Evolutionary conservation across 1,140 invertebrate genomes (phyloP).

Genomic region (Listronotus bonariensis): DNA sequence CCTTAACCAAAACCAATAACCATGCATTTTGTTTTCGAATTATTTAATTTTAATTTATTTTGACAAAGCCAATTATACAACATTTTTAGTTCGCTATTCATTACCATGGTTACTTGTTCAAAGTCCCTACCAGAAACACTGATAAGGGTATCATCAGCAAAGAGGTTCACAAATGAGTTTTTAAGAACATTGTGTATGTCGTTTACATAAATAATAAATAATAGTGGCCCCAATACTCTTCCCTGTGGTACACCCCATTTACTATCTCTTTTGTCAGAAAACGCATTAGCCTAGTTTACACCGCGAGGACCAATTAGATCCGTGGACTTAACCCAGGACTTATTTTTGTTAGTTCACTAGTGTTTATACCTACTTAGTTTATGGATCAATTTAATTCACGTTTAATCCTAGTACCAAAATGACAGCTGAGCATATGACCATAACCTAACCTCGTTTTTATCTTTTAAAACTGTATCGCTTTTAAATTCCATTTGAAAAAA

Average conservation of each 20-base stretch:
- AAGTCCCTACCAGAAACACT: constrained; percentile 4
- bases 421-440: no score
- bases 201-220: constrained; percentile 8
- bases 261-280: not conserved
- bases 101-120: not conserved
- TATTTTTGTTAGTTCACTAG: no score
- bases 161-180: constrained; percentile 7
- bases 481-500: no score
- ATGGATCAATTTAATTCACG: no score
- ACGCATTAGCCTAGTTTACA: no score
- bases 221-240: not conserved
- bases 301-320: no score
- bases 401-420: no score
- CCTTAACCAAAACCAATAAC: constrained; percentile 9
- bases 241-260: constrained; percentile 7
- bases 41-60: constrained; percentile 16
- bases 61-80: constrained; percentile 6
- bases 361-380: no score
- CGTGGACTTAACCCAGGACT: no score
- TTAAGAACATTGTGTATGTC: not conserved
- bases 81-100: constrained; percentile 4
- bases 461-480: no score
- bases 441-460: no score
- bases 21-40: constrained; percentile 6
- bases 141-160: constrained; percentile 14